Evolutionary conservation across 2,113 vertebrate genomes (phyloP).

Genomic region (Ahaetulla prasina): DNA sequence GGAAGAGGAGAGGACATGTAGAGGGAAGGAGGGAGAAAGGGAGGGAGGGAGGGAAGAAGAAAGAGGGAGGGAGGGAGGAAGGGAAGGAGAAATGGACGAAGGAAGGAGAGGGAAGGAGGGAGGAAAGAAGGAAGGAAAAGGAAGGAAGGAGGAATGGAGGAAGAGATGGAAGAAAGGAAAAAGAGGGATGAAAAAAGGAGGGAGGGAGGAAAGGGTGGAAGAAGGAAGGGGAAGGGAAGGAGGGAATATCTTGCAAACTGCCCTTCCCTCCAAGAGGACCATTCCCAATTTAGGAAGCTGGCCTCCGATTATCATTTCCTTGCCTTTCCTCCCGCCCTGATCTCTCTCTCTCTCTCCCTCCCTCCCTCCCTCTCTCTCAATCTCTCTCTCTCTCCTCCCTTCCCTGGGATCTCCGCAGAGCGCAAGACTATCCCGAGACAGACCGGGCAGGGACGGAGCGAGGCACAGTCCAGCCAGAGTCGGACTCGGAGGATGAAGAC

Average conservation of each 20-base stretch:
- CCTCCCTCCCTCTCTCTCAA: no score
- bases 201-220: background rate
- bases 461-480: constrained; percentile 27
- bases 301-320: no score
- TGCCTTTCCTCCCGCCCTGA: background rate
- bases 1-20: no score
- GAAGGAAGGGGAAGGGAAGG: background rate
- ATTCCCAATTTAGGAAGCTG: background rate
- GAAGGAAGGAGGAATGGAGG: no score
- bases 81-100: no score
- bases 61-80: no score
- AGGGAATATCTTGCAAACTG: background rate
- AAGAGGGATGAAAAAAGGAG: background rate
- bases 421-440: constrained; percentile 53
- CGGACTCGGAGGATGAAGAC: constrained; percentile 56
- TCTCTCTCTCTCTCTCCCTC: no score
- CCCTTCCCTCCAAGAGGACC: background rate
- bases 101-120: background rate
- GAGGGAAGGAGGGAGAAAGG: no score
- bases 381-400: no score
- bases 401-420: constrained; percentile 36
- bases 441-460: constrained; percentile 42
- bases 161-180: background rate
- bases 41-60: background rate
- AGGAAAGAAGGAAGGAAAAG: background rate